These are phyloP conservation scores for Spodoptera littoralis DNA, from an alignment of 2,888 invertebrate species.

Conservation along the genomic window DNA sequence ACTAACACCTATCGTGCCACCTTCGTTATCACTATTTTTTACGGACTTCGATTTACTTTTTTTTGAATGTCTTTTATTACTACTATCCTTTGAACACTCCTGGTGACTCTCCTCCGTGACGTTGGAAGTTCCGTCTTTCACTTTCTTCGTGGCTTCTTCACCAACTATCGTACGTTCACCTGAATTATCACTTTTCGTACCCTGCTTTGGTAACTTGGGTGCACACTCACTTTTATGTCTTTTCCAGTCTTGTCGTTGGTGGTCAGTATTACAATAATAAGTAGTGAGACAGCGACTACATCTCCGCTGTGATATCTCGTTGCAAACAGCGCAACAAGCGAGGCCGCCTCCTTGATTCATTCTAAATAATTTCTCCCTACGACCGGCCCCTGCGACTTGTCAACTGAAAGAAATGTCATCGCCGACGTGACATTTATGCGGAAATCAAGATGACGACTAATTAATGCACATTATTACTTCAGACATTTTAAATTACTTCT, in stretches of 20 bases:
- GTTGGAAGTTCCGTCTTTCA: conserved; percentile 60
- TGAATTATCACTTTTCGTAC: conserved; percentile 70
- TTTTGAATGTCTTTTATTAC: conserved; percentile 69
- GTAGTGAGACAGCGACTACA: conserved; percentile 93
- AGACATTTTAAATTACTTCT: too few species aligned
- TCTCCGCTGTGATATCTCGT: conserved; percentile 90
- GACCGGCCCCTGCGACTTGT: conserved; percentile 73
- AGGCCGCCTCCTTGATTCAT: conserved; percentile 84
- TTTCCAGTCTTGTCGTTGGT: conserved; percentile 94
- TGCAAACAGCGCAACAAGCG: conserved; percentile 90
- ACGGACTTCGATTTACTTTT: conserved; percentile 71
- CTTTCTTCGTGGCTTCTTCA: conserved; percentile 67
- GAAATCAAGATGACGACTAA: conserved; percentile 21
- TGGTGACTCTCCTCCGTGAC: conserved; percentile 54
- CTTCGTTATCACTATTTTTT: conserved; percentile 72
- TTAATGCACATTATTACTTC: background rate
- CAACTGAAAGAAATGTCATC: conserved; percentile 69
- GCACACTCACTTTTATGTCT: conserved; percentile 91
- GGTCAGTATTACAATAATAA: conserved; percentile 94
- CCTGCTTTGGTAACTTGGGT: conserved; percentile 78
- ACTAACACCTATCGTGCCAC: conserved; percentile 71
- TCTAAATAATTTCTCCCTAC: conserved; percentile 76
- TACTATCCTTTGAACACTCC: conserved; percentile 59
- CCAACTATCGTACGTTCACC: conserved; percentile 64
- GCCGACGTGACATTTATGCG: conserved; percentile 54